Evolutionary conservation across 2,888 invertebrate species (phyloP).

Genomic region (Tenthredo amoena): DNA sequence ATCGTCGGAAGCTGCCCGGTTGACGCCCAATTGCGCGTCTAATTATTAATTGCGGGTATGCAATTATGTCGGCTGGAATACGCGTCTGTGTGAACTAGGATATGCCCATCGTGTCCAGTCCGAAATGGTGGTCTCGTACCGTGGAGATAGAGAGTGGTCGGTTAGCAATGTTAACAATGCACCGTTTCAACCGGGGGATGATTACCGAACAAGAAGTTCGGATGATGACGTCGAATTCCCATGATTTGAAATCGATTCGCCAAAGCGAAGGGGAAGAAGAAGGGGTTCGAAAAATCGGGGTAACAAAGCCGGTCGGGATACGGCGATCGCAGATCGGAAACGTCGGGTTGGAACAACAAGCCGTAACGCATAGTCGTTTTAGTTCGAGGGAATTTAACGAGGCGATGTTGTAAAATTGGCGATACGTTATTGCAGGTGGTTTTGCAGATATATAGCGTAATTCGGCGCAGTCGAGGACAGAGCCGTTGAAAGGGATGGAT

Average conservation of each 20-base stretch:
- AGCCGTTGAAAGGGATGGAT: constrained; percentile 35
- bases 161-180: constrained; percentile 35
- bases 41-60: constrained; percentile 75
- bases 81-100: not conserved
- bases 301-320: not conserved
- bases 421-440: constrained; percentile 27
- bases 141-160: not conserved
- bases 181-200: not conserved
- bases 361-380: not conserved
- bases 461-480: not conserved
- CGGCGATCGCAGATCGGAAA: not conserved
- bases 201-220: not conserved
- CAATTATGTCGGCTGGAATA: constrained; percentile 68
- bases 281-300: not conserved
- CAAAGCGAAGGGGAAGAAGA: no score
- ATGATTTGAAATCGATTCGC: not conserved
- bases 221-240: not conserved
- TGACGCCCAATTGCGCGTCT: constrained; percentile 74
- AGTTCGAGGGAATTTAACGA: constrained; percentile 33
- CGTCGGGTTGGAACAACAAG: not conserved
- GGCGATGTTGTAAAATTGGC: constrained; percentile 38
- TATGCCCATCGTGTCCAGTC: constrained; percentile 1
- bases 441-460: not conserved
- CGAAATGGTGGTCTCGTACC: not conserved
- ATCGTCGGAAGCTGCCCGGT: constrained; percentile 66